Evolutionary conservation across 37 sponge, comb jelly and placozoan species (phyloP).

Genomic region (Beroe forskalii): DNA sequence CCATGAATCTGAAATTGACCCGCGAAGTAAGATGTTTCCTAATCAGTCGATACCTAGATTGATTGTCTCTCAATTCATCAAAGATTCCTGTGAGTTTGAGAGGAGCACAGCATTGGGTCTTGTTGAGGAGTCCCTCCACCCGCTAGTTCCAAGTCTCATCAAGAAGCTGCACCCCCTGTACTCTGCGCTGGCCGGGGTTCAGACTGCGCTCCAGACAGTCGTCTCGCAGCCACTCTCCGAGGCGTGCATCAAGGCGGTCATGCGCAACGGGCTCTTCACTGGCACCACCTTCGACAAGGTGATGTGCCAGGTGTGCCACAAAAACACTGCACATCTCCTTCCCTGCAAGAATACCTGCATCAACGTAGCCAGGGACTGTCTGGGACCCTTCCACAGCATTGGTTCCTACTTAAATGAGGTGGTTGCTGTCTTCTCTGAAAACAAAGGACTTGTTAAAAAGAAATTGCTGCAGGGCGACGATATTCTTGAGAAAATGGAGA

Average conservation of each 20-base stretch:
- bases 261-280: neutral
- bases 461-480: too few relatives aligned
- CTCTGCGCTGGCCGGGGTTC: neutral
- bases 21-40: too few relatives aligned
- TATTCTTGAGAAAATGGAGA: too few relatives aligned
- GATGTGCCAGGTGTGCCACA: constrained; percentile 3
- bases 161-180: neutral
- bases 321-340: neutral
- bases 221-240: neutral
- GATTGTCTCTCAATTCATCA: too few relatives aligned
- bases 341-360: neutral
- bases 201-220: neutral
- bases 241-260: neutral
- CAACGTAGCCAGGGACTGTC: neutral
- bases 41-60: too few relatives aligned
- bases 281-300: neutral
- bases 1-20: too few relatives aligned
- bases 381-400: neutral
- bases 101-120: neutral
- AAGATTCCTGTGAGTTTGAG: too few relatives aligned
- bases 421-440: too few relatives aligned
- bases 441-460: too few relatives aligned
- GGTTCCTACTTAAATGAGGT: neutral
- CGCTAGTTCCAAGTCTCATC: neutral
- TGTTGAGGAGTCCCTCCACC: neutral